phyloP scores from a whole-genome alignment of 2,888 invertebrate species.

The Diaperis boleti region DNA sequence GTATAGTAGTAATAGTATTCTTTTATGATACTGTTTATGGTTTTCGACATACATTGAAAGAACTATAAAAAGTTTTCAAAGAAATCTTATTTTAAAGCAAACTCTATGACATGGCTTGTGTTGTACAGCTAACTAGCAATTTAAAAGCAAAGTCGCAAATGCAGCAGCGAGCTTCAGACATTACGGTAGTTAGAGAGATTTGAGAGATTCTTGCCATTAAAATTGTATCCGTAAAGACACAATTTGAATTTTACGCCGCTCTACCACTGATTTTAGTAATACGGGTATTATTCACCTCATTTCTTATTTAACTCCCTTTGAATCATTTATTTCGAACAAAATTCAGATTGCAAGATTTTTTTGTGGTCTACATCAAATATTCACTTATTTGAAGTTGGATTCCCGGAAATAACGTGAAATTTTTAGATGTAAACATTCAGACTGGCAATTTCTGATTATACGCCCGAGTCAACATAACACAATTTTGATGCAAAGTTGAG shows the following conservation, averaged over 20 bases:
- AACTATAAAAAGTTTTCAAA: background rate
- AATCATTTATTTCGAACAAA: constrained; percentile 10
- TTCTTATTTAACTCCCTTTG: constrained; percentile 31
- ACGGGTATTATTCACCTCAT: constrained; percentile 35
- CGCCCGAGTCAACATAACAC: constrained; percentile 7
- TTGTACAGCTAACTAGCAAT: constrained; percentile 35
- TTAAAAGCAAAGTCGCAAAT: constrained; percentile 31
- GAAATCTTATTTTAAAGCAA: constrained; percentile 8
- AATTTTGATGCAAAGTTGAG: constrained; percentile 3
- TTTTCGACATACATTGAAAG: background rate
- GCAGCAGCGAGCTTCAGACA: constrained; percentile 17
- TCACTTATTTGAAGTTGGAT: constrained; percentile 22
- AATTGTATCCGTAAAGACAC: constrained; percentile 34
- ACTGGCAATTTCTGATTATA: constrained; percentile 23
- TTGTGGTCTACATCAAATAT: constrained; percentile 11
- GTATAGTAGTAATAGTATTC: too few species aligned
- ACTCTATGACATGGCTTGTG: constrained; percentile 2
- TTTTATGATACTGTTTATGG: background rate
- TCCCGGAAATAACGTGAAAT: constrained; percentile 15
- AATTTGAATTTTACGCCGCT: constrained; percentile 32
- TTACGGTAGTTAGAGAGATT: constrained; percentile 34
- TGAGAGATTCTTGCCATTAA: constrained; percentile 29
- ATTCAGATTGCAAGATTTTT: constrained; percentile 12
- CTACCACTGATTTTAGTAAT: constrained; percentile 29
- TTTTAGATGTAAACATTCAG: constrained; percentile 25